A percentile compares a stretch with the other conserved stretches of the same genome.
phyloP scores from a whole-genome alignment of 2,797 vertebrate genomes.

The Hypotaenidia okinawae region DNA sequence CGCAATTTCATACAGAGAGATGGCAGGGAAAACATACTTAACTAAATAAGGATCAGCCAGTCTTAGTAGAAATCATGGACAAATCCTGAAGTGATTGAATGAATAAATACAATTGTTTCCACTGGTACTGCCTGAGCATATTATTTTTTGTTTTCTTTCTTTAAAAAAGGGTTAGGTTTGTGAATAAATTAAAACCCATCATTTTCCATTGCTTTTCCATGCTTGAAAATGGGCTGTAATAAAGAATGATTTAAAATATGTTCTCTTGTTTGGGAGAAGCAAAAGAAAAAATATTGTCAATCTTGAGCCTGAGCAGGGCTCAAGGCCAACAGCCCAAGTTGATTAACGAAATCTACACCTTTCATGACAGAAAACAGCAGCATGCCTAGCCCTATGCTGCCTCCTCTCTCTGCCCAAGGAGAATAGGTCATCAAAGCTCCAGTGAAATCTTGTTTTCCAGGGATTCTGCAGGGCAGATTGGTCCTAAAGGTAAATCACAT shows the following conservation, averaged over 20 bases:
- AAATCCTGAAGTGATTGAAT: neutral
- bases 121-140: neutral
- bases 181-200: neutral
- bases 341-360: neutral
- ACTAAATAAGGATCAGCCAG: neutral
- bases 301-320: neutral
- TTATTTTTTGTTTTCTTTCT: neutral
- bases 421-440: neutral
- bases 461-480: neutral
- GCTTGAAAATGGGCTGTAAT: neutral
- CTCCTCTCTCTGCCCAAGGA: neutral
- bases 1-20: neutral
- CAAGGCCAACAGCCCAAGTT: neutral
- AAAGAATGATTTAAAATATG: fast-evolving
- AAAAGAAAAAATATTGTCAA: neutral
- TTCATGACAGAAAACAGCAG: neutral
- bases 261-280: neutral
- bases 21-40: neutral
- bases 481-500: neutral
- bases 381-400: neutral
- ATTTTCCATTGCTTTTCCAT: neutral
- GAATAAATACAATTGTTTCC: neutral
- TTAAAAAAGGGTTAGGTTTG: fast-evolving
- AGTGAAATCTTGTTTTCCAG: slow-evolving; percentile 9
- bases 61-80: neutral